These are phyloP conservation scores for Chorisops tibialis DNA, from an alignment of 2,888 invertebrate genomes.

Conservation along the genomic window DNA sequence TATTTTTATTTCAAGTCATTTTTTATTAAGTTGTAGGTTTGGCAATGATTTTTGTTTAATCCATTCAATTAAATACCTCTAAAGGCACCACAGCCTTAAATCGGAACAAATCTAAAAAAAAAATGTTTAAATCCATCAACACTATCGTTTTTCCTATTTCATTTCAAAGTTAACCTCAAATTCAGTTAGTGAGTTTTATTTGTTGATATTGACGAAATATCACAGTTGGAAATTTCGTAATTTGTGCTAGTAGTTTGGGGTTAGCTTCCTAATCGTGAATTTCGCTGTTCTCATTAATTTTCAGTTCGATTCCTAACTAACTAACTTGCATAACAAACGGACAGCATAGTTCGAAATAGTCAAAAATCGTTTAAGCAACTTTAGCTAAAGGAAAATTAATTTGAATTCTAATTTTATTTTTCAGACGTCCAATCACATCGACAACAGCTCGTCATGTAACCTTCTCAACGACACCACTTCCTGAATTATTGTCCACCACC, in stretches of 20 bases:
- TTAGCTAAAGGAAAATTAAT: too few species aligned
- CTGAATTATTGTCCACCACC: conserved; percentile 43
- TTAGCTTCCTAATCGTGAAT: conserved; percentile 34
- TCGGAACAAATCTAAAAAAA: too few species aligned
- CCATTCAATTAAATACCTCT: neutral
- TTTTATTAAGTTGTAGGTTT: neutral
- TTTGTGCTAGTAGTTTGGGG: conserved; percentile 36
- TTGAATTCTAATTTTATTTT: conserved; percentile 5
- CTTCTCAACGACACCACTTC: conserved; percentile 45
- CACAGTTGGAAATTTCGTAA: conserved; percentile 12
- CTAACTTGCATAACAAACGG: too few species aligned
- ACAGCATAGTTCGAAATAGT: too few species aligned
- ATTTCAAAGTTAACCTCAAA: conserved; percentile 20
- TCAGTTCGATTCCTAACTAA: too few species aligned
- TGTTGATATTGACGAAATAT: neutral
- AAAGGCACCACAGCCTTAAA: too few species aligned
- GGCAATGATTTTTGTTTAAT: neutral
- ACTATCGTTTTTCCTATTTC: neutral
- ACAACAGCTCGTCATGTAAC: conserved; percentile 44
- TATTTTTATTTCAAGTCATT: too few species aligned
- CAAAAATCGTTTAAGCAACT: too few species aligned
- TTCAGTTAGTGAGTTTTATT: conserved; percentile 3
- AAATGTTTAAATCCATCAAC: conserved; percentile 1
- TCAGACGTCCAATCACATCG: conserved; percentile 48
- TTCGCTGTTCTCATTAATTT: neutral